Percentiles rank a stretch among this genome's conserved stretches.
These are phyloP conservation scores for Neopelma chrysocephalum DNA, from an alignment of 2,797 vertebrate genomes.

Conservation along the genomic window DNA sequence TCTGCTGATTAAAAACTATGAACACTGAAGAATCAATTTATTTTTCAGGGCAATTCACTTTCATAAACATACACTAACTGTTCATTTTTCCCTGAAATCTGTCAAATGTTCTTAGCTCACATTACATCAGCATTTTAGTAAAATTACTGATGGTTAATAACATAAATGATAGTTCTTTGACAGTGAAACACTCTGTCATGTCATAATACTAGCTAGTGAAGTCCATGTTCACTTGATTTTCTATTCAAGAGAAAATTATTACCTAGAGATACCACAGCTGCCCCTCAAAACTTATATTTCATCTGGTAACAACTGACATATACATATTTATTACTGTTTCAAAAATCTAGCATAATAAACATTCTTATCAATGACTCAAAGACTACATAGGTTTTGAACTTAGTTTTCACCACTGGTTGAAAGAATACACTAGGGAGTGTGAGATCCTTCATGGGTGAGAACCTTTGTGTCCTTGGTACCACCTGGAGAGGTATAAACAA, in stretches of 20 bases:
- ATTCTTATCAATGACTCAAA: background rate
- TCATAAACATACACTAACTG: slow-evolving; percentile 4
- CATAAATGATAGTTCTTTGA: slow-evolving; percentile 26
- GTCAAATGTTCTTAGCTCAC: slow-evolving; percentile 12
- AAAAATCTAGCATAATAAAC: background rate
- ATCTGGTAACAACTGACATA: background rate
- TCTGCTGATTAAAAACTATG: slow-evolving; percentile 33
- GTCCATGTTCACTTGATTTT: slow-evolving; percentile 23
- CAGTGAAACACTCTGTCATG: slow-evolving; percentile 28
- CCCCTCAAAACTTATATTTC: background rate
- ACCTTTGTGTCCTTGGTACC: background rate
- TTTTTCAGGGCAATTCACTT: slow-evolving; percentile 46
- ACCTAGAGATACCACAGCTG: background rate
- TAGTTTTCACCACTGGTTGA: background rate
- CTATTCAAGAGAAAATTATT: slow-evolving; percentile 37
- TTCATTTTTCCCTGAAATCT: background rate
- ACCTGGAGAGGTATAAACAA: background rate
- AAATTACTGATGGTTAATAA: slow-evolving; percentile 41
- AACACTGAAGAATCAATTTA: slow-evolving; percentile 54
- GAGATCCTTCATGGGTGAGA: background rate
- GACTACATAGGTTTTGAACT: background rate
- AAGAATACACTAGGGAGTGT: background rate
- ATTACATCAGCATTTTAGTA: slow-evolving; percentile 35
- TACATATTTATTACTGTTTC: background rate
- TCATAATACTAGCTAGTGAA: slow-evolving; percentile 22